Evolutionary conservation across 1,140 invertebrate species (phyloP).

Genomic region (Lordiphosa mommai): DNA sequence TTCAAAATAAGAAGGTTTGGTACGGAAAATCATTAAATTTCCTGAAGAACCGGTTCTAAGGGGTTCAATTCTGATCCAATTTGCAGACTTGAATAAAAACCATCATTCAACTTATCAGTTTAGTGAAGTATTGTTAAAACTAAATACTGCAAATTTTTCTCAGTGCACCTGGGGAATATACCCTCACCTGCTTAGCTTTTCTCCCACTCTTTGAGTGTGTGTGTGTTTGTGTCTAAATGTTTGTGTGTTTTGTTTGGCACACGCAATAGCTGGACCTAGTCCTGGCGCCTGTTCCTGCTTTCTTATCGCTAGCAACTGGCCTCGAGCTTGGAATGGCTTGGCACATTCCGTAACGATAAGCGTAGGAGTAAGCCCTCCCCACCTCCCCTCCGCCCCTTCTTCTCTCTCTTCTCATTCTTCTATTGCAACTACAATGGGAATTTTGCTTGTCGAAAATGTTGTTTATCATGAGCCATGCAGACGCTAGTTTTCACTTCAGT

Average conservation of each 20-base stretch:
- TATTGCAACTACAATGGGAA: neutral
- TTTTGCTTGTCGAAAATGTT: constrained; percentile 44
- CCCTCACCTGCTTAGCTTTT: too few species aligned
- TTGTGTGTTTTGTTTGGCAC: constrained; percentile 3
- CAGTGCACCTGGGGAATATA: too few species aligned
- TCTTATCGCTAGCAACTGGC: constrained; percentile 35
- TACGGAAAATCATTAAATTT: too few species aligned
- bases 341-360: constrained; percentile 49
- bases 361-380: constrained; percentile 32
- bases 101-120: too few species aligned
- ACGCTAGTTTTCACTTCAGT: constrained; percentile 72
- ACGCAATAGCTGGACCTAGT: constrained; percentile 2
- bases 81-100: too few species aligned
- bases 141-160: too few species aligned
- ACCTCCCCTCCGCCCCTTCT: constrained; percentile 4
- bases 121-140: too few species aligned
- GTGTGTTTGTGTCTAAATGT: neutral
- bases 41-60: too few species aligned
- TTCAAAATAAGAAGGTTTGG: too few species aligned
- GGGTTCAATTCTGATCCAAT: too few species aligned
- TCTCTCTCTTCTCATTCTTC: constrained; percentile 2
- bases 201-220: too few species aligned
- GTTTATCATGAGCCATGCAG: constrained; percentile 57
- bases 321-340: constrained; percentile 49
- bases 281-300: constrained; percentile 14